A percentile compares a stretch with the other conserved stretches of the same genome.
These are phyloP conservation scores for Copsychus sechellarum DNA, from an alignment of 2,113 vertebrate genomes.

Conservation along the genomic window DNA sequence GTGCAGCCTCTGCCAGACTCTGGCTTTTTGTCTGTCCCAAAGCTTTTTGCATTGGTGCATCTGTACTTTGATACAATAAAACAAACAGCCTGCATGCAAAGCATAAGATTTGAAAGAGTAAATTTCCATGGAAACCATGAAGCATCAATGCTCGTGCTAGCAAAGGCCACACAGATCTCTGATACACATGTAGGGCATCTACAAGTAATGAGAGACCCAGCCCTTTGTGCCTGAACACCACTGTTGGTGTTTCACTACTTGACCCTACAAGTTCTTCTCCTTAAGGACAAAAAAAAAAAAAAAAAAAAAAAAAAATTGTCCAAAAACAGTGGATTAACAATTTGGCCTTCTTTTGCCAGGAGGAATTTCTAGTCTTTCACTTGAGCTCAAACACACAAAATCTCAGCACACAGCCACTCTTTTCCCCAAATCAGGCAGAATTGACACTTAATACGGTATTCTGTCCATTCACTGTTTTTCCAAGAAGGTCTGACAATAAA, in stretches of 20 bases:
- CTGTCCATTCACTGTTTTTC: neutral
- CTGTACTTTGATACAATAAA: neutral
- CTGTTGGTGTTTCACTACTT: neutral
- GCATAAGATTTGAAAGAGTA: neutral
- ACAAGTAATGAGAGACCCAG: neutral
- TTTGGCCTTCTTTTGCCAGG: neutral
- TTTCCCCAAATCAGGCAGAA: neutral
- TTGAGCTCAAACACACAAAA: neutral
- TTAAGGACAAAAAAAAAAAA: neutral
- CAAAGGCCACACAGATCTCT: neutral
- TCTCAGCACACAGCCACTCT: neutral
- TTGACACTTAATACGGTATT: accelerated
- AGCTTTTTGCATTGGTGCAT: neutral
- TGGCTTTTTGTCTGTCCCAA: neutral
- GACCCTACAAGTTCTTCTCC: neutral
- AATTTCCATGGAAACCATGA: neutral
- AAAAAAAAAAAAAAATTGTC: neutral
- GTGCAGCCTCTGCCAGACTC: neutral
- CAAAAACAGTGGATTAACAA: neutral
- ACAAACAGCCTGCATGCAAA: neutral
- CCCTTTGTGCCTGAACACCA: neutral
- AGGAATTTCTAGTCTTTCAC: neutral
- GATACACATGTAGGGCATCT: neutral
- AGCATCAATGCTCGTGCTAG: neutral
- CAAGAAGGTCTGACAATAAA: neutral